Evolutionary conservation across 2,113 vertebrate genomes (phyloP), one percentile per base, ranked within the genome.

Genomic region (Pampusana beccarii): DNA sequence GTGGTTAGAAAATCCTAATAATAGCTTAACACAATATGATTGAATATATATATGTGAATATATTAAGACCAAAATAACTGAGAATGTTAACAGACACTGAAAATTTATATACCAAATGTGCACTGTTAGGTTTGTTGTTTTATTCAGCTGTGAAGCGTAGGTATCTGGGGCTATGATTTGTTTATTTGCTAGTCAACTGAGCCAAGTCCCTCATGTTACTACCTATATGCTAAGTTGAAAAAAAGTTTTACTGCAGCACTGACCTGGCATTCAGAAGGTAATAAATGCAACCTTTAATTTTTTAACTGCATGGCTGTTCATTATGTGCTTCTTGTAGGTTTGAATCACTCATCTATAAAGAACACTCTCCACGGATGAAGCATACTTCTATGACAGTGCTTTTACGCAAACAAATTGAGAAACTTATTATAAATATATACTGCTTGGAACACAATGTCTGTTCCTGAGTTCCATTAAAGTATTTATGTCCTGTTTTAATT

Each of bases 31-130:
- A 84, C 78, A 80, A 42, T 91, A 92, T 95, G 90, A 80, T 89
- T 95, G 95, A 96, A 95, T 97, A 95, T 98, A 95, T 95, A 80
- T 93, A 54, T 69, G 24, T 92, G 97, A 97, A 93, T 93, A 97
- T 88, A 90, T 92, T 96, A 96, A 97, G 97, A 98, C 98, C 98
- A 97, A 97, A 98, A 97, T 97, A 97, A 98, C 98, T 98, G 98
- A 98, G 98, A 98, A 97, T 80, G 85, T 95, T 80, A 88, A 80
- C 1, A 13, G 3, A n/a, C 0, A 2, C 5, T 33, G 7, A 5
- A 56, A 61, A 60, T 81, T 31, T 88, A 84, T 53, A 80, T 61
- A 34, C 3, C 29, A 85, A 34, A 33, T 26, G 2, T 46, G 0
- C 2, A 3, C 8, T 73, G 28, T 70, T 21, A n/a, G 6, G 13